Percentiles rank a stretch among this genome's conserved stretches.
Evolutionary conservation across 2,113 vertebrate species (phyloP).

Genomic region (Monopterus albus): DNA sequence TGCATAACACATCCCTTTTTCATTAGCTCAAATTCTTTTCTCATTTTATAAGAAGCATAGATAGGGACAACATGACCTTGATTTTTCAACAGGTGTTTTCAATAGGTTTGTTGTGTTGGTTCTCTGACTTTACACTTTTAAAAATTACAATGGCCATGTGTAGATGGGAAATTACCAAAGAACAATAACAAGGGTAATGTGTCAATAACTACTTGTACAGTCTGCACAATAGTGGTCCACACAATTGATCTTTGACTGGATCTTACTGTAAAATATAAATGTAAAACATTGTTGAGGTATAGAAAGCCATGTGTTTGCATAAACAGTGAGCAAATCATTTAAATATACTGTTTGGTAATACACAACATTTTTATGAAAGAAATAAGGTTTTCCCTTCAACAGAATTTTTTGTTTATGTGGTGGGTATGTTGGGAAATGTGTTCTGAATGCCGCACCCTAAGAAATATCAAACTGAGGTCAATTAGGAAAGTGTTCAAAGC

Average conservation of each 20-base stretch:
- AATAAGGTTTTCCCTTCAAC: background rate
- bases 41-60: conserved; percentile 42
- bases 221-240: no score
- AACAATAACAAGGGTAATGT: no score
- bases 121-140: conserved; percentile 41
- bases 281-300: background rate
- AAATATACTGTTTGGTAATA: background rate
- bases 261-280: background rate
- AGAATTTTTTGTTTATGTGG: conserved; percentile 35
- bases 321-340: background rate
- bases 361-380: conserved; percentile 11
- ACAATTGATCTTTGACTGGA: no score
- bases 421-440: conserved; percentile 29
- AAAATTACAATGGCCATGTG: conserved; percentile 33
- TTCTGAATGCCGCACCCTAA: conserved; percentile 41
- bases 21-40: conserved; percentile 47
- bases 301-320: background rate
- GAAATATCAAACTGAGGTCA: conserved; percentile 54
- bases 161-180: conserved; percentile 50
- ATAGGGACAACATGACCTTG: conserved; percentile 26
- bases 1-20: conserved; percentile 50
- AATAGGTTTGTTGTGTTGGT: conserved; percentile 30
- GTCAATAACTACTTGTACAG: no score
- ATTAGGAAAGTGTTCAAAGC: conserved; percentile 49
- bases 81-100: conserved; percentile 47